Evolutionary conservation across 2,888 invertebrate species (phyloP).

Genomic region (Rapana venosa): DNA sequence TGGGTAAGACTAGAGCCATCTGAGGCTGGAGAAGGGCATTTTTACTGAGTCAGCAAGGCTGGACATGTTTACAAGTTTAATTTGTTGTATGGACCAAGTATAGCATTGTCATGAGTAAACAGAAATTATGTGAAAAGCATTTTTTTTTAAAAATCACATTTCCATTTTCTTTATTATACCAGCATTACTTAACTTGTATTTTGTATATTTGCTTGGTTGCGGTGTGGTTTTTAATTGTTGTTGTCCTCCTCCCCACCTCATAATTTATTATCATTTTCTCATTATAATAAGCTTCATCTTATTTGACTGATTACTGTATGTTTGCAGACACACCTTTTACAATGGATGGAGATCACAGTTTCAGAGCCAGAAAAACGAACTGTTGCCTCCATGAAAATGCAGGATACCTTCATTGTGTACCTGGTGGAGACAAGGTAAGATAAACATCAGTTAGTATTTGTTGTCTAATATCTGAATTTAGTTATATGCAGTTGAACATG

Average conservation of each 20-base stretch:
- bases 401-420: constrained; percentile 77
- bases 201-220: neutral
- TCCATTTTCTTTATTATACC: too few species aligned
- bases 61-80: too few species aligned
- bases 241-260: too few species aligned
- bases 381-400: constrained; percentile 74
- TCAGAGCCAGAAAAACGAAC: constrained; percentile 76
- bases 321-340: constrained; percentile 72
- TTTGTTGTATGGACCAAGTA: too few species aligned
- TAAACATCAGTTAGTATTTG: too few species aligned
- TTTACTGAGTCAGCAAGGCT: too few species aligned
- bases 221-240: neutral
- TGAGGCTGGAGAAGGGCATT: too few species aligned
- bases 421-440: constrained; percentile 75
- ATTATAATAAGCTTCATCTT: neutral
- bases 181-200: neutral
- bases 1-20: too few species aligned
- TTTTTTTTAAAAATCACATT: too few species aligned
- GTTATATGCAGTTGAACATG: neutral
- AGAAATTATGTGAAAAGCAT: too few species aligned
- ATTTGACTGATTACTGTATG: neutral
- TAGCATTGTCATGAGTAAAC: too few species aligned
- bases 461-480: neutral
- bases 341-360: constrained; percentile 77
- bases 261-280: too few species aligned